Conservation (phyloP, 2,113 vertebrate species). For the Myxocyprinus asiaticus region DNA sequence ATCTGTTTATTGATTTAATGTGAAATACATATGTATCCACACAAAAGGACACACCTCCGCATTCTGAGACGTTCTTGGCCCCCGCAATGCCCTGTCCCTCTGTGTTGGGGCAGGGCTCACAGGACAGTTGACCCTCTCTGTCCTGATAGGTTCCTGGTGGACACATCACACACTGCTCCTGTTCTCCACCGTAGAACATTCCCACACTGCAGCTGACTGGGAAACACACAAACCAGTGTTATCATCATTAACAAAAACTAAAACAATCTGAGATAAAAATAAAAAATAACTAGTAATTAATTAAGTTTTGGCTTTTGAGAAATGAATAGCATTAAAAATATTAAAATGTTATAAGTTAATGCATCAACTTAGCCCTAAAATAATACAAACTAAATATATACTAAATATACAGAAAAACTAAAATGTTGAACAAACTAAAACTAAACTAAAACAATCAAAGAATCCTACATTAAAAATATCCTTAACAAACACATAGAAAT, state of each 20-base stretch:
- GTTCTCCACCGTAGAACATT: slow-evolving; percentile 88
- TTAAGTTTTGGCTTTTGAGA: too few relatives aligned
- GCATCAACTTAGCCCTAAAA: too few relatives aligned
- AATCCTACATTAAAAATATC: too few relatives aligned
- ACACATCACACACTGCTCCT: slow-evolving; percentile 83
- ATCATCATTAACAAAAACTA: too few relatives aligned
- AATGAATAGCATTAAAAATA: too few relatives aligned
- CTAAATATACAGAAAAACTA: too few relatives aligned
- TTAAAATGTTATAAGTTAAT: too few relatives aligned
- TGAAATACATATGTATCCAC: slow-evolving; percentile 3
- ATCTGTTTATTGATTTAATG: slow-evolving; percentile 5
- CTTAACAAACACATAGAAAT: neutral
- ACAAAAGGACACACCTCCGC: slow-evolving; percentile 79
- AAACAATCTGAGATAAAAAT: too few relatives aligned
- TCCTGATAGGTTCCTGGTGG: slow-evolving; percentile 90
- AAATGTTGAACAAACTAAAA: too few relatives aligned
- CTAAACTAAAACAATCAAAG: too few relatives aligned
- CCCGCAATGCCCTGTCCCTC: slow-evolving; percentile 82
- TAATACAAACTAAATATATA: too few relatives aligned
- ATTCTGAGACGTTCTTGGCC: slow-evolving; percentile 88
- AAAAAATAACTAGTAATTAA: too few relatives aligned
- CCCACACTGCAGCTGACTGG: slow-evolving; percentile 86
- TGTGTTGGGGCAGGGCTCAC: slow-evolving; percentile 87
- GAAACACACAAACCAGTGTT: slow-evolving; percentile 51
- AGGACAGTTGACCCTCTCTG: slow-evolving; percentile 85